Evolutionary conservation across 35 echinoderm and acorn worm species (phyloP).

Genomic region (Ptychodera flava): DNA sequence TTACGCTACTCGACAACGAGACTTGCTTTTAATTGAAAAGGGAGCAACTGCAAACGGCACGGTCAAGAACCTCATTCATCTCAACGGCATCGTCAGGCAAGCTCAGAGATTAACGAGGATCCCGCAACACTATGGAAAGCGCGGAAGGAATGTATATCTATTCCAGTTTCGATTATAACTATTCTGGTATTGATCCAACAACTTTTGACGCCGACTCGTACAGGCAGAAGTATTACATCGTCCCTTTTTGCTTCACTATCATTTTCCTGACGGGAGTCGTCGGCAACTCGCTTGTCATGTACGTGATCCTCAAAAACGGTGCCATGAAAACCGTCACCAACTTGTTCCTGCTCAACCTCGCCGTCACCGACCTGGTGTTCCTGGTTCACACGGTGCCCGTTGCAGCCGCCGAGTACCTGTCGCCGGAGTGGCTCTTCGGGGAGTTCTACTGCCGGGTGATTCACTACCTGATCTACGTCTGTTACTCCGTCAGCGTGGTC

Average conservation of each 20-base stretch:
- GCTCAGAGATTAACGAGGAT: too few relatives aligned
- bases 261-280: constrained; percentile 54
- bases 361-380: constrained; percentile 56
- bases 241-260: constrained; percentile 14
- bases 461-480: constrained; percentile 45
- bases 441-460: constrained; percentile 38
- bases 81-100: too few relatives aligned
- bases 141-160: too few relatives aligned
- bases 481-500: constrained; percentile 51
- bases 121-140: too few relatives aligned
- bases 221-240: not conserved
- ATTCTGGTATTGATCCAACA: not conserved
- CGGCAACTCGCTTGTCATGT: constrained; percentile 57
- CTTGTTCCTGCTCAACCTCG: constrained; percentile 64
- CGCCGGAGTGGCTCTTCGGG: constrained; percentile 1
- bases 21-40: too few relatives aligned
- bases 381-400: constrained; percentile 34
- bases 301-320: constrained; percentile 35
- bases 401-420: constrained; percentile 1
- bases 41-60: too few relatives aligned
- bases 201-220: not conserved
- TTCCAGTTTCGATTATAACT: not conserved
- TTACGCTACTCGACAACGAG: too few relatives aligned
- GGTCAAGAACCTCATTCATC: too few relatives aligned
- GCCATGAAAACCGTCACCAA: constrained; percentile 39